phyloP scores from a whole-genome alignment of 2,113 vertebrate species.

The Platanista minor region DNA sequence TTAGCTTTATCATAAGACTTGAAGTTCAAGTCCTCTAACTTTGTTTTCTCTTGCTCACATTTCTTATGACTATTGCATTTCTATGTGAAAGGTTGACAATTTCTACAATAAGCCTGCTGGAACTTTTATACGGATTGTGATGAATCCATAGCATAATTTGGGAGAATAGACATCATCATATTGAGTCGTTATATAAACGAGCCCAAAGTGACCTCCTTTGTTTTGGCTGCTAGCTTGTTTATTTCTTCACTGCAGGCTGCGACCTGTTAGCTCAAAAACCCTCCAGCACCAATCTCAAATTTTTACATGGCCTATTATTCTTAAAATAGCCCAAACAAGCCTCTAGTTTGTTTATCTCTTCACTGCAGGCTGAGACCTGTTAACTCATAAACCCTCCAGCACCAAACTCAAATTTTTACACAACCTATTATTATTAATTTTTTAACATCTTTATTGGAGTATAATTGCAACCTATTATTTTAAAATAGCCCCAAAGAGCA shows the following conservation, averaged over 20 bases:
- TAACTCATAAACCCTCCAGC: too few relatives aligned
- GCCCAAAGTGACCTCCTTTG: background rate
- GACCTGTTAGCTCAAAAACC: background rate
- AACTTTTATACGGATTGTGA: background rate
- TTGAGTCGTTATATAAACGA: background rate
- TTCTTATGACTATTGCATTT: background rate
- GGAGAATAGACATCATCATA: background rate
- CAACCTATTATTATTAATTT: background rate
- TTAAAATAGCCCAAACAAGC: background rate
- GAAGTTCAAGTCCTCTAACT: background rate
- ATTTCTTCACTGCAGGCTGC: background rate
- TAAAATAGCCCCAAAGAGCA: background rate
- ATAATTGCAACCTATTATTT: background rate
- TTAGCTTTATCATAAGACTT: background rate
- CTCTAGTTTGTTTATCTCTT: too few relatives aligned
- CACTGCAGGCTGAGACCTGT: too few relatives aligned
- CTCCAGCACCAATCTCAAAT: background rate
- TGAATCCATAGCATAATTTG: background rate
- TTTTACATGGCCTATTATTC: background rate
- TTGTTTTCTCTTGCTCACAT: background rate
- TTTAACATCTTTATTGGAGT: too few relatives aligned
- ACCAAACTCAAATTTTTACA: background rate
- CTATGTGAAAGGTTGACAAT: background rate
- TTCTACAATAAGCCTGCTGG: background rate
- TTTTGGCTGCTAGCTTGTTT: too few relatives aligned